Percentiles rank a stretch among this genome's conserved stretches.
These are phyloP conservation scores for Netelia virgata DNA, from an alignment of 2,888 invertebrate genomes.

Conservation along the genomic window DNA sequence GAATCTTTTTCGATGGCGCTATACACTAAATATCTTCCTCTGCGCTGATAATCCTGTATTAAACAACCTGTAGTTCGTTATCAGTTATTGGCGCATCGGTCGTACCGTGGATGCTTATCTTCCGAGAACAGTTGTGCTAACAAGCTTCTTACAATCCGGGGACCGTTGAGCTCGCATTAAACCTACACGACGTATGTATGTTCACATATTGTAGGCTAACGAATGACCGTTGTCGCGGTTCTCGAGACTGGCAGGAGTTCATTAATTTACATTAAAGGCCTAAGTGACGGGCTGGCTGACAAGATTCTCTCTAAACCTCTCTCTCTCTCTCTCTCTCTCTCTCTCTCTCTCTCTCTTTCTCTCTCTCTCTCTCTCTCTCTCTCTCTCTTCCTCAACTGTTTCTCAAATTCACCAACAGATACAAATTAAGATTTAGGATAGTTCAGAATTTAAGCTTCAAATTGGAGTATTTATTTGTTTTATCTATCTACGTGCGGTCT, in stretches of 20 bases:
- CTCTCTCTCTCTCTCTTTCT: slow-evolving; percentile 51
- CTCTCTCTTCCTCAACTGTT: slow-evolving; percentile 41
- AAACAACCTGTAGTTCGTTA: slow-evolving; percentile 21
- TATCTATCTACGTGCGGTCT: no score
- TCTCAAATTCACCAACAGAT: slow-evolving; percentile 7
- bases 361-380: slow-evolving; percentile 56
- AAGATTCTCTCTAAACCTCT: slow-evolving; percentile 51
- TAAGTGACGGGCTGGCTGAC: neutral
- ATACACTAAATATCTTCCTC: neutral
- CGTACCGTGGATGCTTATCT: neutral
- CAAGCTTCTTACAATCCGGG: slow-evolving; percentile 38
- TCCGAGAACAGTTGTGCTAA: slow-evolving; percentile 47
- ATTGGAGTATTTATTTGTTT: no score
- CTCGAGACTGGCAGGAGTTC: neutral
- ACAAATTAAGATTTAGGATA: slow-evolving; percentile 38
- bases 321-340: slow-evolving; percentile 56
- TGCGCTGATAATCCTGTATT: neutral
- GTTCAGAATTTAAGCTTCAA: slow-evolving; percentile 15
- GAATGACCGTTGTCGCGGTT: neutral
- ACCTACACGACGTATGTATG: slow-evolving; percentile 7
- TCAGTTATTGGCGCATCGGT: slow-evolving; percentile 8
- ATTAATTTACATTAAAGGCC: slow-evolving; percentile 30
- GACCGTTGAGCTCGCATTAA: slow-evolving; percentile 7
- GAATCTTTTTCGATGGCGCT: neutral
- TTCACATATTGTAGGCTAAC: neutral